Conservation (phyloP, 2,888 invertebrate species). For the Baccha elongata region DNA sequence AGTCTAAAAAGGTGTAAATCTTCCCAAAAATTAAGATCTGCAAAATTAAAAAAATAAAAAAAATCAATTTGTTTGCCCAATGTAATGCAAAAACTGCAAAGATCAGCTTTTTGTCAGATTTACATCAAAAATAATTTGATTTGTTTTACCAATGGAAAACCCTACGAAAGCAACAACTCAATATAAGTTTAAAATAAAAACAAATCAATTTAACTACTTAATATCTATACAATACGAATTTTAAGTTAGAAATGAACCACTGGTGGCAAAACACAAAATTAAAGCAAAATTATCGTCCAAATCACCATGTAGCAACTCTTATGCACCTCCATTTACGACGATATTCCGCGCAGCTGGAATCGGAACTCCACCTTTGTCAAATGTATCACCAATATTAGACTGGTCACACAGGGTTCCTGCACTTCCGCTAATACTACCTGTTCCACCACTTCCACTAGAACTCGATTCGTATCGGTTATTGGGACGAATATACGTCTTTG, state of each 20-base stretch:
- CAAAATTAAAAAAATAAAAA: too few relatives aligned
- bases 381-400: constrained; percentile 37
- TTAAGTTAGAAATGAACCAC: constrained; percentile 11
- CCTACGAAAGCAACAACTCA: constrained; percentile 39
- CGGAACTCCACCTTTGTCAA: constrained; percentile 51
- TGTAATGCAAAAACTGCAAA: too few relatives aligned
- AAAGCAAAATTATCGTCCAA: constrained; percentile 29
- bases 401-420: constrained; percentile 60
- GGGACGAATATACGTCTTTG: constrained; percentile 52
- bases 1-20: too few relatives aligned
- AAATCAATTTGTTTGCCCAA: too few relatives aligned
- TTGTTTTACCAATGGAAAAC: too few relatives aligned
- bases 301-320: constrained; percentile 30
- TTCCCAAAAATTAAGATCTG: too few relatives aligned
- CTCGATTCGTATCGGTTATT: constrained; percentile 65
- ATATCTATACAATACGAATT: constrained; percentile 6
- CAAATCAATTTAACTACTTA: constrained; percentile 4
- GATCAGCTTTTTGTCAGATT: too few relatives aligned
- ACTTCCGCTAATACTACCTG: constrained; percentile 67
- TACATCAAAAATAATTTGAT: too few relatives aligned
- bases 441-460: constrained; percentile 68
- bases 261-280: constrained; percentile 33
- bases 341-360: constrained; percentile 70
- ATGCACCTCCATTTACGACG: constrained; percentile 68
- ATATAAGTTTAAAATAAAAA: constrained; percentile 31